A percentile compares a stretch with the other conserved stretches of the same genome.
These are phyloP conservation scores for Eupithecia tripunctaria DNA, from an alignment of 2,888 invertebrate genomes.

Conservation along the genomic window DNA sequence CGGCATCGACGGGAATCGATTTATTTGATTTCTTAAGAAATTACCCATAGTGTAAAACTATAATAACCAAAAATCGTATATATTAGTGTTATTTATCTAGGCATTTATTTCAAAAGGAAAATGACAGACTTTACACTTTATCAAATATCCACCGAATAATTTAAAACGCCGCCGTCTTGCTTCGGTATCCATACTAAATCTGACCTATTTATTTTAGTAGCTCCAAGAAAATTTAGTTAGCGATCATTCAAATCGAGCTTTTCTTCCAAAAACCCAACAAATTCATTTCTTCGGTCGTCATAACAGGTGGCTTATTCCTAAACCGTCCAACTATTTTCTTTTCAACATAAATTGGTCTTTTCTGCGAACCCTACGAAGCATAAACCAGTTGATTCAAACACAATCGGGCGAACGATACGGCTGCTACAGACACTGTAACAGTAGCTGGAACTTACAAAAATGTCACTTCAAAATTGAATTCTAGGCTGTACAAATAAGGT, in stretches of 20 bases:
- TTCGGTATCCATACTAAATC: not conserved
- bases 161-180: not conserved
- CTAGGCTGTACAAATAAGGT: not conserved
- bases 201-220: not conserved
- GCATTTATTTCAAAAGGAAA: not conserved
- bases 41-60: too few relatives aligned
- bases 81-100: not conserved
- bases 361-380: slow-evolving; percentile 34
- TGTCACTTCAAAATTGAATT: not conserved
- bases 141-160: not conserved
- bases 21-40: too few relatives aligned
- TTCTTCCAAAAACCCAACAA: not conserved
- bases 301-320: slow-evolving; percentile 12
- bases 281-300: not conserved
- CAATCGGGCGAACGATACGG: slow-evolving; percentile 48
- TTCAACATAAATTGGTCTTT: slow-evolving; percentile 24
- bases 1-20: too few relatives aligned
- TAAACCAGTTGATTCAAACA: slow-evolving; percentile 53
- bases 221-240: not conserved
- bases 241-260: not conserved
- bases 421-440: slow-evolving; percentile 12
- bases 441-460: not conserved
- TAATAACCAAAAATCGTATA: too few relatives aligned
- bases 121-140: not conserved
- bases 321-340: slow-evolving; percentile 18